Conservation (phyloP, 2,797 vertebrate genomes). For the Arremon brunneinucha region DNA sequence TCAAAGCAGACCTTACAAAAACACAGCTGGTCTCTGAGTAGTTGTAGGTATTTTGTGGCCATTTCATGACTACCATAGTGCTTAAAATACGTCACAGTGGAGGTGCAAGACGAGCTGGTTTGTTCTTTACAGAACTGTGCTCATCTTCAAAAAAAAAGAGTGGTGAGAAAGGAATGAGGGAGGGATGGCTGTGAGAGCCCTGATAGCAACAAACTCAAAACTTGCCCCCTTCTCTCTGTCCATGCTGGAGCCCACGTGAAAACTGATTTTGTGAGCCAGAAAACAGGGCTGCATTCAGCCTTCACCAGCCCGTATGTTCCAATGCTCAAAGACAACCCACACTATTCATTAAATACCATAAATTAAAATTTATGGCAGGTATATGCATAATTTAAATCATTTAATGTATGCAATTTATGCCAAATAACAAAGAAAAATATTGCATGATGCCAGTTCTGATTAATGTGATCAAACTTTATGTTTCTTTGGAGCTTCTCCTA, state of each 20-base stretch:
- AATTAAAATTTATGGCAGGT: constrained; percentile 29
- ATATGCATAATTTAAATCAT: constrained; percentile 44
- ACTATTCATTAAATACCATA: constrained; percentile 31
- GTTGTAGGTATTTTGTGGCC: neutral
- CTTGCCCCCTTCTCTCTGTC: neutral
- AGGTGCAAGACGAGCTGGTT: neutral
- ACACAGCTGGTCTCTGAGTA: constrained; percentile 28
- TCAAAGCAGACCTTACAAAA: constrained; percentile 24
- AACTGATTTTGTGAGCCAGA: neutral
- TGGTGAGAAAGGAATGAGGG: neutral
- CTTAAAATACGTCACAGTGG: neutral
- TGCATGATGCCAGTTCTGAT: constrained; percentile 36
- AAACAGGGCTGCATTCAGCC: neutral
- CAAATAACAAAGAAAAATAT: constrained; percentile 64
- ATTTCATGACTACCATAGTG: neutral
- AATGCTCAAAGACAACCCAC: neutral
- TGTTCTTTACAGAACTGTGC: neutral
- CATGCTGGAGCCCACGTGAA: accelerated
- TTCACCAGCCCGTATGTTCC: neutral
- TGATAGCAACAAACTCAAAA: neutral
- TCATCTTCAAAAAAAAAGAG: neutral
- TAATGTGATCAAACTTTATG: constrained; percentile 36
- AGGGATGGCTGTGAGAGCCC: neutral
- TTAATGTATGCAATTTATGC: constrained; percentile 36
- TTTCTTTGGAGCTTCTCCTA: constrained; percentile 66